Conservation (phyloP, 2,797 vertebrate species). For the Setipinna tenuifilis region DNA sequence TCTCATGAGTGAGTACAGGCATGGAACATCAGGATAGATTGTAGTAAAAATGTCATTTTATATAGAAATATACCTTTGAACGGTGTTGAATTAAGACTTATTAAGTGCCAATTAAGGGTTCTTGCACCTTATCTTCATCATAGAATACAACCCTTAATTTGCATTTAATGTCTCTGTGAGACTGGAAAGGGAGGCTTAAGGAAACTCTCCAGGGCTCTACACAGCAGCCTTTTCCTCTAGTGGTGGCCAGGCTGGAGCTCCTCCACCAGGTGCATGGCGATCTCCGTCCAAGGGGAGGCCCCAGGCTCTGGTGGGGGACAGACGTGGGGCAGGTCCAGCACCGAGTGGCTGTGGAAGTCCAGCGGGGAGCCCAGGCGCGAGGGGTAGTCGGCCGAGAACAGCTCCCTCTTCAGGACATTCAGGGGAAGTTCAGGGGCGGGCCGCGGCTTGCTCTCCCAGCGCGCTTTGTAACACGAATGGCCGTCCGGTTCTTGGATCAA, state of each 20-base stretch:
- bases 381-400: conserved; percentile 67
- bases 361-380: conserved; percentile 57
- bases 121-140: too few species aligned
- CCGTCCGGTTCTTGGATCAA: conserved; percentile 45
- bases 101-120: too few species aligned
- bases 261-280: conserved; percentile 72
- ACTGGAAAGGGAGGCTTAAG: background rate
- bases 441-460: conserved; percentile 53
- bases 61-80: too few species aligned
- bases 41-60: too few species aligned
- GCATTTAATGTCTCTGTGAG: background rate
- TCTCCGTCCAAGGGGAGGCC: conserved; percentile 70
- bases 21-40: too few species aligned
- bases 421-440: conserved; percentile 60
- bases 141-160: too few species aligned
- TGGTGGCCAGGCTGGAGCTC: conserved; percentile 65
- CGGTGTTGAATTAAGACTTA: too few species aligned
- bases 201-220: background rate
- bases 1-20: too few species aligned
- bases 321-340: conserved; percentile 56
- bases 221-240: conserved; percentile 31
- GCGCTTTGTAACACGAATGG: conserved; percentile 47
- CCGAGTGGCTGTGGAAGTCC: conserved; percentile 55
- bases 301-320: conserved; percentile 40
- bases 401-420: conserved; percentile 63